Conservation (phyloP, 2,888 invertebrate species). For the Gymnocheta viridis region DNA sequence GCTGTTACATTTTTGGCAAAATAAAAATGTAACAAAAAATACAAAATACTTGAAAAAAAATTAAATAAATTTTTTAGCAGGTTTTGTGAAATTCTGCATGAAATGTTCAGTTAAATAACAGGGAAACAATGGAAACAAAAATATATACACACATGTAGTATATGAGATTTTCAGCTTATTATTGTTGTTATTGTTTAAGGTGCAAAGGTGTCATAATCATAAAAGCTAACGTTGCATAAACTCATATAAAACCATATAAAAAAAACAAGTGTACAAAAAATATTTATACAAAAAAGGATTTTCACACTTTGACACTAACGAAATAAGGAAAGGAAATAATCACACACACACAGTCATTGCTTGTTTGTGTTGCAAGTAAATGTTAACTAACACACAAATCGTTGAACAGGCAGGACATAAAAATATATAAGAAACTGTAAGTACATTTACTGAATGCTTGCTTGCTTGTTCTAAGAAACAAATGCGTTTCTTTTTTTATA, state of each 20-base stretch:
- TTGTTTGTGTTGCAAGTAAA: conserved; percentile 14
- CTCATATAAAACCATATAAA: conserved; percentile 60
- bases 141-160: neutral
- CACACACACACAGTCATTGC: neutral
- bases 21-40: neutral
- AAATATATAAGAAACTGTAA: conserved; percentile 29
- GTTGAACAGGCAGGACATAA: neutral
- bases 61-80: conserved; percentile 57
- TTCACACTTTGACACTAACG: conserved; percentile 63
- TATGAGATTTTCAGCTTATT: conserved; percentile 53
- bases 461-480: neutral
- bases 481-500: neutral
- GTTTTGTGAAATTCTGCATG: conserved; percentile 56
- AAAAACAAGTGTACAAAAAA: neutral
- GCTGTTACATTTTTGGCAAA: conserved; percentile 45
- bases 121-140: conserved; percentile 5
- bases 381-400: conserved; percentile 23
- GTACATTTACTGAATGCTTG: neutral
- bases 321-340: neutral
- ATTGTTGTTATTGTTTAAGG: conserved; percentile 63
- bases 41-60: neutral
- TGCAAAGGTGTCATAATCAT: conserved; percentile 72
- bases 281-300: conserved; percentile 56
- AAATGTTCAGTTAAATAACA: conserved; percentile 56
- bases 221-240: conserved; percentile 75